phyloP scores from a whole-genome alignment of 1,140 invertebrate species.

The Drosophila kohkoa region DNA sequence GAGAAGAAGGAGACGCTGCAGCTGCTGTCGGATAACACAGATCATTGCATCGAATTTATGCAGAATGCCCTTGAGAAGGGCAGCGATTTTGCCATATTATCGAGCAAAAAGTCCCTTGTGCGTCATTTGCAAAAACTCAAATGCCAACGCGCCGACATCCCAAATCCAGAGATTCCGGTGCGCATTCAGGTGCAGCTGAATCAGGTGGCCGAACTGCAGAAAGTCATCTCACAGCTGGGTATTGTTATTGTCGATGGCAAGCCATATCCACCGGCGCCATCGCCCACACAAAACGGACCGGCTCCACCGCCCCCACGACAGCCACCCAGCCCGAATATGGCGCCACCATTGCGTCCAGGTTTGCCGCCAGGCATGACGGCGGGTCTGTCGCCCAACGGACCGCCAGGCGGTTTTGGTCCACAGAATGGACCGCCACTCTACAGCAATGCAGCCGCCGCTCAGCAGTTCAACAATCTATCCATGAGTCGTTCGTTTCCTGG shows the following conservation, averaged over 20 bases:
- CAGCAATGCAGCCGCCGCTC: conserved; percentile 73
- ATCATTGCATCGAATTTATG: conserved; percentile 94
- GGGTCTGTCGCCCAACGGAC: conserved; percentile 73
- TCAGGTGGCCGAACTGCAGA: conserved; percentile 91
- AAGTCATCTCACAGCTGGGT: conserved; percentile 90
- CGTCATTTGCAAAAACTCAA: conserved; percentile 92
- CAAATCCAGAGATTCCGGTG: conserved; percentile 93
- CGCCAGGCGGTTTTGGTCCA: conserved; percentile 68
- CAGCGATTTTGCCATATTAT: conserved; percentile 93
- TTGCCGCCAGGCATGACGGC: conserved; percentile 78
- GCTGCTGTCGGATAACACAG: conserved; percentile 91
- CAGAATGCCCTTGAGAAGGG: conserved; percentile 91
- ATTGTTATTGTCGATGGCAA: conserved; percentile 92
- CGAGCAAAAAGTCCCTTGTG: conserved; percentile 91
- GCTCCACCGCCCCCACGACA: conserved; percentile 84
- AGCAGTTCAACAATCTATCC: conserved; percentile 81
- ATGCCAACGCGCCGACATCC: conserved; percentile 91
- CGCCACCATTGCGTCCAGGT: conserved; percentile 82
- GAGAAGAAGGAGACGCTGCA: conserved; percentile 93
- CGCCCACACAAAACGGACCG: conserved; percentile 69
- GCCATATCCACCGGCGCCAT: conserved; percentile 81
- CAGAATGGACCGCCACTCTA: conserved; percentile 81
- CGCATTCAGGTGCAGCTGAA: conserved; percentile 91
- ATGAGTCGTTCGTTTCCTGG: conserved; percentile 79
- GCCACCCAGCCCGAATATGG: conserved; percentile 84